phyloP scores from a whole-genome alignment of 2,113 vertebrate genomes.

The Laticauda colubrina region DNA sequence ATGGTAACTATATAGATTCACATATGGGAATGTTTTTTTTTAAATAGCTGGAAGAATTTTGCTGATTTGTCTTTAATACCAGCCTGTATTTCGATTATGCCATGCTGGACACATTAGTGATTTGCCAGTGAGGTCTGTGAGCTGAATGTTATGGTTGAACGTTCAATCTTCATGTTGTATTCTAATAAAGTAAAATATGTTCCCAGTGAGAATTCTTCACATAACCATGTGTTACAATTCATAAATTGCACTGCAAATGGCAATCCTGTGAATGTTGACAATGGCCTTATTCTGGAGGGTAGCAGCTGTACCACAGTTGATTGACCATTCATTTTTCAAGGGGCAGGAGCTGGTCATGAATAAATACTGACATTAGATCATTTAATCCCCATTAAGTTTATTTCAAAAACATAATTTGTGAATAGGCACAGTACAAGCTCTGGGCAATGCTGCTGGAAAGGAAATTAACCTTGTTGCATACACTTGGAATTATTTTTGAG shows the following conservation, averaged over 20 bases:
- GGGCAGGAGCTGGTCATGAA: not conserved
- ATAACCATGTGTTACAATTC: slow-evolving; percentile 34
- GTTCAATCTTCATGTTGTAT: slow-evolving; percentile 25
- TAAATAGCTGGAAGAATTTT: slow-evolving; percentile 12
- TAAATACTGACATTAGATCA: not conserved
- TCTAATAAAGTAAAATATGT: slow-evolving; percentile 16
- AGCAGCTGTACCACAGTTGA: slow-evolving; percentile 27
- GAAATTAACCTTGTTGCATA: not conserved
- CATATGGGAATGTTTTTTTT: not conserved
- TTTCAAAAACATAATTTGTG: not conserved
- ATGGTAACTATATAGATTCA: not conserved
- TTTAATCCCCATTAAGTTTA: not conserved
- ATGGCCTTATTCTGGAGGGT: slow-evolving; percentile 25
- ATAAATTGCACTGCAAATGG: slow-evolving; percentile 26
- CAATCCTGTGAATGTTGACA: slow-evolving; percentile 23
- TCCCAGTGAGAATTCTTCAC: not conserved
- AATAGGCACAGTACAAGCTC: not conserved
- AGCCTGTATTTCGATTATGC: slow-evolving; percentile 14
- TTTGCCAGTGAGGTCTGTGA: slow-evolving; percentile 4
- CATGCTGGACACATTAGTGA: slow-evolving; percentile 8
- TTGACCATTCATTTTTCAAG: slow-evolving; percentile 5
- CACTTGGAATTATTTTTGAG: not conserved
- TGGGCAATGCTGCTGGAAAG: not conserved
- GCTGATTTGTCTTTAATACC: slow-evolving; percentile 8
- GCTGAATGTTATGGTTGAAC: slow-evolving; percentile 14